phyloP scores from a whole-genome alignment of 2,797 vertebrate genomes.

The Chanos chanos region DNA sequence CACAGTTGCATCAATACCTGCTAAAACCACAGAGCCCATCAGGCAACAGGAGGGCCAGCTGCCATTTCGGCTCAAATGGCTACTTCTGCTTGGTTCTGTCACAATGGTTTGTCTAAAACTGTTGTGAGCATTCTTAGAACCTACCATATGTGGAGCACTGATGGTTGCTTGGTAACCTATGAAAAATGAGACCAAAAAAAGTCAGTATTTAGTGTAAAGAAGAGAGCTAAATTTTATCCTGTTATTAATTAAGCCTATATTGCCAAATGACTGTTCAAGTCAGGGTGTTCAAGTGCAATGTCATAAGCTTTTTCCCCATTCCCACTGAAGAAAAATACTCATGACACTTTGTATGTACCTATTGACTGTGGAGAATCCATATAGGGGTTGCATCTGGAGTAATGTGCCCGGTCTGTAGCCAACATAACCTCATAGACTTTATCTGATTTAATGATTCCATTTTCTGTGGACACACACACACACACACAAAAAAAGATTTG shows the following conservation, averaged over 20 bases:
- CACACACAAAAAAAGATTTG: not conserved
- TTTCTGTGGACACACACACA: slow-evolving; percentile 72
- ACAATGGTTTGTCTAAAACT: too few relatives aligned
- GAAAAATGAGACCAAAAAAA: too few relatives aligned
- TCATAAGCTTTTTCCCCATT: too few relatives aligned
- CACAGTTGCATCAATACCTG: slow-evolving; percentile 31
- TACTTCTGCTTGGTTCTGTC: too few relatives aligned
- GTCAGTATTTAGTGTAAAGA: too few relatives aligned
- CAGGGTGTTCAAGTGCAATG: too few relatives aligned
- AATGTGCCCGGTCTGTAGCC: slow-evolving; percentile 90
- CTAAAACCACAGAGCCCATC: slow-evolving; percentile 11
- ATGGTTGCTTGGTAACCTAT: slow-evolving; percentile 98
- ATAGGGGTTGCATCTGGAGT: slow-evolving; percentile 95
- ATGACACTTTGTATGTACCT: slow-evolving; percentile 69
- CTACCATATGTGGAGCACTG: slow-evolving; percentile 99
- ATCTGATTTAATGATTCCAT: slow-evolving; percentile 98
- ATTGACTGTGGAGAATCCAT: slow-evolving; percentile 99
- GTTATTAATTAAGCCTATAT: too few relatives aligned
- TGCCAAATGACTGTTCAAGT: too few relatives aligned
- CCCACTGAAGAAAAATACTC: slow-evolving; percentile 54
- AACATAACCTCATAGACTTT: slow-evolving; percentile 98
- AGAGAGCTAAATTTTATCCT: too few relatives aligned
- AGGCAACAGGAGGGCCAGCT: not conserved
- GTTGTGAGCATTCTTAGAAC: slow-evolving; percentile 52
- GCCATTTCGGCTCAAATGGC: slow-evolving; percentile 14